Evolutionary conservation across 2,888 invertebrate species (phyloP).

Genomic region (Eucriotettix oculatus): DNA sequence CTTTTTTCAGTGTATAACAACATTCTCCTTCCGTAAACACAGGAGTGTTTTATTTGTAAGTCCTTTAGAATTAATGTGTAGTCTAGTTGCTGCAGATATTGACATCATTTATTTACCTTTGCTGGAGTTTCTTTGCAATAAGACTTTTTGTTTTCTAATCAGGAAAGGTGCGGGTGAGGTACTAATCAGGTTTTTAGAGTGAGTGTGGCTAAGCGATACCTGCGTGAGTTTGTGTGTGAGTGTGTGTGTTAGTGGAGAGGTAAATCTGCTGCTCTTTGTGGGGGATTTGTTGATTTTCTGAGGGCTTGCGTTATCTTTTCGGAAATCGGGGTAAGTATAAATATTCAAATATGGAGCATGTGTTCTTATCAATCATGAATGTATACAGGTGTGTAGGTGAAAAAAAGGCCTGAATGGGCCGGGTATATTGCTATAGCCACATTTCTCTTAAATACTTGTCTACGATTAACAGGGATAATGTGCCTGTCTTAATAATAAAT

Average conservation of each 20-base stretch:
- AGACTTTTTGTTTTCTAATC: not conserved
- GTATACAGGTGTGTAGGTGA: not conserved
- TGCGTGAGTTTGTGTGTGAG: conserved; percentile 1
- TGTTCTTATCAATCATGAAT: not conserved
- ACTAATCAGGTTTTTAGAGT: too few relatives aligned
- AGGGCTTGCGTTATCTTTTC: too few relatives aligned
- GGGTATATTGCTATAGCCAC: conserved; percentile 10
- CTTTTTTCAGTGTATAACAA: conserved; percentile 9
- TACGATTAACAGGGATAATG: not conserved
- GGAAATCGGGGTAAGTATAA: not conserved
- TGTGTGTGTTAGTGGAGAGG: not conserved
- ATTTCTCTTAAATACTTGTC: not conserved
- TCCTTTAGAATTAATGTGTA: conserved; percentile 9
- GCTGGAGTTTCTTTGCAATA: conserved; percentile 1
- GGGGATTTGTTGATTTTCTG: too few relatives aligned
- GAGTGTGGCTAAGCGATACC: too few relatives aligned
- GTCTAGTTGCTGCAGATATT: conserved; percentile 7
- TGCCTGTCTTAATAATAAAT: too few relatives aligned
- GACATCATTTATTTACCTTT: conserved; percentile 3
- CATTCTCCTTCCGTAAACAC: conserved; percentile 5
- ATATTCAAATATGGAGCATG: not conserved
- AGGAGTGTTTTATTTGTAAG: conserved; percentile 2
- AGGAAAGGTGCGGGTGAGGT: too few relatives aligned
- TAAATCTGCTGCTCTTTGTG: too few relatives aligned
- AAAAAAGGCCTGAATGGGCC: not conserved